phyloP scores from a whole-genome alignment of 2,888 invertebrate species.

The Cheilosia grossa region DNA sequence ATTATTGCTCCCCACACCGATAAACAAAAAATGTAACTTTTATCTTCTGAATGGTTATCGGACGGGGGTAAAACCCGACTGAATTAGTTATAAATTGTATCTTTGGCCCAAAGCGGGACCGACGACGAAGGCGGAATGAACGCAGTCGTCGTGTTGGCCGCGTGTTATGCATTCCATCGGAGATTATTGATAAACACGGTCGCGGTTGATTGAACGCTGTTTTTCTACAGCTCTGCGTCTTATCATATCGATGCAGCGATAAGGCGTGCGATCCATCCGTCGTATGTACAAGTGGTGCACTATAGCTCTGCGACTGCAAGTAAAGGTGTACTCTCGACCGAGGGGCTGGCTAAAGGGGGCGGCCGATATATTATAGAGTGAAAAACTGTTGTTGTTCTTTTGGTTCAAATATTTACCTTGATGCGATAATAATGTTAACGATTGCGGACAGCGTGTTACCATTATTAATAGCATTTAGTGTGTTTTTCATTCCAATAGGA shows the following conservation, averaged over 20 bases:
- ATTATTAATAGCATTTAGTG: constrained; percentile 52
- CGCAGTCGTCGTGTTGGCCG: constrained; percentile 15
- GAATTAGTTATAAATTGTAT: no score
- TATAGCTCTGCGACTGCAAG: neutral
- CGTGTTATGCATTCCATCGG: constrained; percentile 64
- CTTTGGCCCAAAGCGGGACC: no score
- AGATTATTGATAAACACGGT: constrained; percentile 58
- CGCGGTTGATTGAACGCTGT: constrained; percentile 68
- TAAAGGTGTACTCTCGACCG: neutral
- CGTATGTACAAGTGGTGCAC: neutral
- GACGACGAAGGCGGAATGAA: neutral
- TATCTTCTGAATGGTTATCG: no score
- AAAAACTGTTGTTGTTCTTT: neutral
- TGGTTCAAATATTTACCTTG: constrained; percentile 62
- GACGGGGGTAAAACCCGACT: no score
- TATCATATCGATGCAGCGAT: constrained; percentile 60
- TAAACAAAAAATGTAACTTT: neutral
- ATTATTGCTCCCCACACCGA: constrained; percentile 20
- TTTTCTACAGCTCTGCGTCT: constrained; percentile 45
- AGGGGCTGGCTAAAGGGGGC: neutral
- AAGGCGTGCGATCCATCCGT: constrained; percentile 29
- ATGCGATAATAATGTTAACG: constrained; percentile 67
- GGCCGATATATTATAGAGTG: no score
- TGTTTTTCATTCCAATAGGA: constrained; percentile 45
- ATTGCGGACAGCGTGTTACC: constrained; percentile 64